Evolutionary conservation across 1,140 invertebrate genomes (phyloP).

Genomic region (Saccostrea cuccullata): DNA sequence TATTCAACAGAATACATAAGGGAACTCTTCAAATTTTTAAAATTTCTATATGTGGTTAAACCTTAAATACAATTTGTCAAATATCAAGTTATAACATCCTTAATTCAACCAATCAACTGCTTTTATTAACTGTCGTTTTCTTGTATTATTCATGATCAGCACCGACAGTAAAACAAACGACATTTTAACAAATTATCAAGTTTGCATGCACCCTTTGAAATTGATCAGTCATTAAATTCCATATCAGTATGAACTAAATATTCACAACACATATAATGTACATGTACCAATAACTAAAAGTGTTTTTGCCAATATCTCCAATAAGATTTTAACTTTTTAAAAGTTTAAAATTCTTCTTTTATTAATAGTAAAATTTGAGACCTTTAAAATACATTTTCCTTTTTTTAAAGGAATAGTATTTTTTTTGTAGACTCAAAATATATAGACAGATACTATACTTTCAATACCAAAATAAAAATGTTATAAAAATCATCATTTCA

Average conservation of each 20-base stretch:
- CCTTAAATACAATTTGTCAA: background rate
- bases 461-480: too few species aligned
- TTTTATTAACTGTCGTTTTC: background rate
- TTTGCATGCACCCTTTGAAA: background rate
- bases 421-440: too few species aligned
- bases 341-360: too few species aligned
- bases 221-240: background rate
- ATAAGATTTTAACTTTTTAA: too few species aligned
- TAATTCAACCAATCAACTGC: background rate
- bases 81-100: background rate
- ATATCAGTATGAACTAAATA: background rate
- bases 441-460: too few species aligned
- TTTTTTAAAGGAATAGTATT: too few species aligned
- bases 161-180: background rate
- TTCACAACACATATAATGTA: background rate
- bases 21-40: background rate
- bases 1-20: slow-evolving; percentile 1
- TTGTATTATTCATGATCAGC: background rate
- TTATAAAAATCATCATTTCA: too few species aligned
- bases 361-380: too few species aligned
- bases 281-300: background rate
- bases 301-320: too few species aligned
- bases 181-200: background rate
- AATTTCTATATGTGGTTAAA: background rate
- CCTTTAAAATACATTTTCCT: too few species aligned